phyloP scores from a whole-genome alignment of 2,797 vertebrate genomes.

The Anguilla megastoma region DNA sequence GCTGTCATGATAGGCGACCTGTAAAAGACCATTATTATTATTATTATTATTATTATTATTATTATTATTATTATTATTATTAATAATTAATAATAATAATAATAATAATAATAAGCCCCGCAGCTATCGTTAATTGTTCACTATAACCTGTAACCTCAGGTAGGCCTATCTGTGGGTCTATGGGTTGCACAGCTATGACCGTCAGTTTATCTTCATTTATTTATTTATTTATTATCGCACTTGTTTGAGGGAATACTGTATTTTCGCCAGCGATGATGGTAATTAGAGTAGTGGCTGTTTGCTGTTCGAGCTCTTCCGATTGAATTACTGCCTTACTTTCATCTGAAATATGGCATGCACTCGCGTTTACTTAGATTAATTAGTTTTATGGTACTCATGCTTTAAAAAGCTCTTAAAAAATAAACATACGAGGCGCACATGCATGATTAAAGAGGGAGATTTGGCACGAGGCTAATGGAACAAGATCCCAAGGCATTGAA shows the following conservation, averaged over 20 bases:
- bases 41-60: neutral
- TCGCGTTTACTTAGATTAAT: slow-evolving; percentile 2
- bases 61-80: neutral
- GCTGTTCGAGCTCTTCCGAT: neutral
- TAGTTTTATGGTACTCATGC: slow-evolving; percentile 1
- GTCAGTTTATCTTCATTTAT: neutral
- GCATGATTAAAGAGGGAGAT: slow-evolving; percentile 8
- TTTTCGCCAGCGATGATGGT: neutral
- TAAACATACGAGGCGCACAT: neutral
- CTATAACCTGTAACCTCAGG: neutral
- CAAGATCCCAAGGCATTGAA: neutral
- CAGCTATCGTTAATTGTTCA: neutral
- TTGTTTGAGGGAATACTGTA: neutral
- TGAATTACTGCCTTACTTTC: slow-evolving; percentile 17
- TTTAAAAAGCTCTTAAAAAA: neutral
- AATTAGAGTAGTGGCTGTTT: neutral
- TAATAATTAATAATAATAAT: neutral
- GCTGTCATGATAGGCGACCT: too few species aligned
- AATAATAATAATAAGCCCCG: neutral
- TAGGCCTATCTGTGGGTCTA: neutral
- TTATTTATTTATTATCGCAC: neutral
- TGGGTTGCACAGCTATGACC: too few species aligned
- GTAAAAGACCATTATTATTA: neutral
- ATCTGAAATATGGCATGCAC: neutral
- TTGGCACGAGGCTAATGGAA: neutral